Evolutionary conservation across 2,797 vertebrate genomes (phyloP), one percentile per base, ranked within the genome.

Genomic region (Pelodytes ibericus): DNA sequence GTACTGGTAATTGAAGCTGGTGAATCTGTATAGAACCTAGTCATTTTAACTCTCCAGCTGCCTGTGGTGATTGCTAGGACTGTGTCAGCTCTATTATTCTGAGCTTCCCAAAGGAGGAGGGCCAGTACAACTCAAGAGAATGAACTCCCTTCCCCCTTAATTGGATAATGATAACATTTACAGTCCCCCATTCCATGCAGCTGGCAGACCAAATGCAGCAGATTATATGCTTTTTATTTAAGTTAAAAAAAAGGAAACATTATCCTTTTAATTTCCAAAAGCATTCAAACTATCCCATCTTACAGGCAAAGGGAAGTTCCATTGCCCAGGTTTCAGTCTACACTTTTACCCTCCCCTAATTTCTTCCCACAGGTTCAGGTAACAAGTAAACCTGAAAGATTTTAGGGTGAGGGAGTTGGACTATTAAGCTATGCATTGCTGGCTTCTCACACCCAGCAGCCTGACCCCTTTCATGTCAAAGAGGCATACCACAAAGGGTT

Each of bases 161-260:
- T 74, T 53, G 53, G 29, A 72, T 25, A 64, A 73, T 73, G 36
- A 31, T 41, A 22, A 7, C 22, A 74, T 74, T 74, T 49, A 26
- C 53, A 41, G 16, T 24, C 44, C 53, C 51, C 41, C 20, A 31
- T 58, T 66, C 66, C 26, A 49, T 44, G 63, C 63, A 68, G 31
- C 51, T 66, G 33, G 51, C 62, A 5, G 61, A 57, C 49, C 41
- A 56, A 49, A n/a, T 41, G 49, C 33, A 25, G 71, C n/a, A 74
- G 62, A 74, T 74, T 57, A 57, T 73, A 56, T 25, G 41, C 58
- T 74, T 27, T 24, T 65, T 74, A 41, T 57, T 29, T 16, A 44
- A 16, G 13, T 13, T 10, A 44, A 44, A n/a, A n/a, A n/a, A 44
- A 44, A 15, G 72, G 60, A 62, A 20, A 53, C n/a, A 11, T 53